Conservation (phyloP, 1,140 invertebrate species). For the Pararge aegeria region DNA sequence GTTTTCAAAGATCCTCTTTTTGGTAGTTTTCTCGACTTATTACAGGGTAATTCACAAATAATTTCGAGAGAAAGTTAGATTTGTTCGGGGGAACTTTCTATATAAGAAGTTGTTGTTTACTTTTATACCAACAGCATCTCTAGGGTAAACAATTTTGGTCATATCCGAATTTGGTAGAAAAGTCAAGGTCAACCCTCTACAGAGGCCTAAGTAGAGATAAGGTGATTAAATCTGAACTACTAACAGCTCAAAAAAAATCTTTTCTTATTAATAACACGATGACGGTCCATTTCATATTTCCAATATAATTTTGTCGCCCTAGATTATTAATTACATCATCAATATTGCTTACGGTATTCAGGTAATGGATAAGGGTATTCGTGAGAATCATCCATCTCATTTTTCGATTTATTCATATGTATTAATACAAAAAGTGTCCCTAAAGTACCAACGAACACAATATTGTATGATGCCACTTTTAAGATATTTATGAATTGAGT, state of each 20-base stretch:
- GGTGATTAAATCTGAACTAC: no score
- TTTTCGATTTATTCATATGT: neutral
- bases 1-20: constrained; percentile 8
- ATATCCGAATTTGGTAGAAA: neutral
- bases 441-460: no score
- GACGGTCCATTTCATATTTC: neutral
- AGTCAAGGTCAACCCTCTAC: neutral
- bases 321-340: neutral
- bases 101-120: neutral
- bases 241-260: no score
- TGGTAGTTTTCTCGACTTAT: neutral
- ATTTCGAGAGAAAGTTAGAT: constrained; percentile 10
- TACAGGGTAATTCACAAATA: constrained; percentile 25
- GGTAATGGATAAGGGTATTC: neutral
- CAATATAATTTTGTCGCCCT: neutral
- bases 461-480: no score
- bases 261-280: no score
- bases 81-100: neutral
- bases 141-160: neutral
- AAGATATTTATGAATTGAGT: no score
- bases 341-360: neutral
- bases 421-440: no score
- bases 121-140: neutral
- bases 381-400: neutral
- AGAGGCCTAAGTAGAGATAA: no score